phyloP scores from a whole-genome alignment of 2,797 vertebrate species.

The Geotrypetes seraphini region DNA sequence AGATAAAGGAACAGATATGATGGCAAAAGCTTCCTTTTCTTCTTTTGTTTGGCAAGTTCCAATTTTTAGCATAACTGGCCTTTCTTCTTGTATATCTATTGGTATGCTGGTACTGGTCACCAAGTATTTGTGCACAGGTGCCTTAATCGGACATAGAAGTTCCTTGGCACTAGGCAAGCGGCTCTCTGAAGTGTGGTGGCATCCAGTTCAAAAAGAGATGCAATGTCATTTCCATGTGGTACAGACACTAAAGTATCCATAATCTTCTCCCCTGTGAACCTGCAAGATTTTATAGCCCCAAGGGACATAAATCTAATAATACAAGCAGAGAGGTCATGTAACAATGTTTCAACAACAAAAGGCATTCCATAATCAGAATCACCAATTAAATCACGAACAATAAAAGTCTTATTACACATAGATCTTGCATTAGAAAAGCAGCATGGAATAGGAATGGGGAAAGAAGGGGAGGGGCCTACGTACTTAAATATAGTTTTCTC shows the following conservation, averaged over 20 bases:
- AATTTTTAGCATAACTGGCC: slow-evolving; percentile 96
- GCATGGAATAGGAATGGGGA: no score
- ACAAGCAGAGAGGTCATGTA: no score
- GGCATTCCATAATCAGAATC: no score
- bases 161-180: slow-evolving; percentile 92
- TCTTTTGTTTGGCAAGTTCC: slow-evolving; percentile 90
- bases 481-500: no score
- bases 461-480: no score
- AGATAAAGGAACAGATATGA: slow-evolving; percentile 84
- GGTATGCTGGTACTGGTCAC: slow-evolving; percentile 88
- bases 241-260: slow-evolving; percentile 87
- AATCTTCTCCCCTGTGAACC: slow-evolving; percentile 88
- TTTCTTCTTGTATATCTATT: slow-evolving; percentile 86
- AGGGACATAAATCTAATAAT: no score
- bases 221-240: slow-evolving; percentile 89
- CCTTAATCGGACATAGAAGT: slow-evolving; percentile 87
- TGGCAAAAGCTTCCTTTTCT: slow-evolving; percentile 95
- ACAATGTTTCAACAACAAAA: no score
- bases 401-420: no score
- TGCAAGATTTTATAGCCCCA: no score
- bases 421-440: no score
- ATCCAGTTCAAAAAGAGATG: slow-evolving; percentile 93
- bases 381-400: no score
- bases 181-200: slow-evolving; percentile 93
- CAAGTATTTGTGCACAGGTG: slow-evolving; percentile 95